Percentiles rank a stretch among this genome's conserved stretches.
These are phyloP conservation scores for Siniperca knerii DNA, from an alignment of 2,113 vertebrate genomes.

Conservation along the genomic window DNA sequence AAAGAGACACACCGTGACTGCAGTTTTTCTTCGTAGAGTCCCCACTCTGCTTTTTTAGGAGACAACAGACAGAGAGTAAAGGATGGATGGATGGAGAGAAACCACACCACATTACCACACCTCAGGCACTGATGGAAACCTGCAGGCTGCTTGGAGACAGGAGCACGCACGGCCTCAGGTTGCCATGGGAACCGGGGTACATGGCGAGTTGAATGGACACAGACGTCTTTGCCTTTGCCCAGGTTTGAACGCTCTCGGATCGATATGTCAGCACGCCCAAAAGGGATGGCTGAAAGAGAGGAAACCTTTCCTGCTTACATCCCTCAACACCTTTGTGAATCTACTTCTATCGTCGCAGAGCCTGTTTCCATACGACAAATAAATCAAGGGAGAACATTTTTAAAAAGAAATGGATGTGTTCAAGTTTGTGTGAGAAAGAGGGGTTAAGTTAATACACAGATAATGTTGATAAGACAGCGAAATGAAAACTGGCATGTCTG, in stretches of 20 bases:
- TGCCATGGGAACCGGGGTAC: constrained; percentile 76
- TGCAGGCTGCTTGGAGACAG: constrained; percentile 65
- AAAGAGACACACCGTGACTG: constrained; percentile 37
- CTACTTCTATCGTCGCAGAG: constrained; percentile 9
- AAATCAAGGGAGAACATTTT: constrained; percentile 12
- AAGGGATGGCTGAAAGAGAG: constrained; percentile 51
- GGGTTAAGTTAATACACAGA: constrained; percentile 4
- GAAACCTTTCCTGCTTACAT: constrained; percentile 35
- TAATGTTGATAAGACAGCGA: constrained; percentile 1
- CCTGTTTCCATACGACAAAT: background rate
- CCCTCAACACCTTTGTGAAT: constrained; percentile 43
- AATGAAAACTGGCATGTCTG: constrained; percentile 13
- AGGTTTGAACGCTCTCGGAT: constrained; percentile 62
- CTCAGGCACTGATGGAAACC: constrained; percentile 66
- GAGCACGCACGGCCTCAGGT: constrained; percentile 56
- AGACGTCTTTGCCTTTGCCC: constrained; percentile 48
- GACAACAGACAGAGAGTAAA: background rate
- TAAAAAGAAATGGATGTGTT: background rate
- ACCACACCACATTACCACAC: constrained; percentile 49
- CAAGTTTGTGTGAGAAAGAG: background rate
- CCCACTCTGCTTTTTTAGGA: background rate
- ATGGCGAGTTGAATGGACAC: constrained; percentile 48
- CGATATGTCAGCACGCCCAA: constrained; percentile 65
- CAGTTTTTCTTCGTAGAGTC: background rate
- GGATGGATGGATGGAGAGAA: constrained; percentile 25